Base-by-base conservation (phyloP, 1,140 invertebrate species). In the Orchesella cincta region DNA sequence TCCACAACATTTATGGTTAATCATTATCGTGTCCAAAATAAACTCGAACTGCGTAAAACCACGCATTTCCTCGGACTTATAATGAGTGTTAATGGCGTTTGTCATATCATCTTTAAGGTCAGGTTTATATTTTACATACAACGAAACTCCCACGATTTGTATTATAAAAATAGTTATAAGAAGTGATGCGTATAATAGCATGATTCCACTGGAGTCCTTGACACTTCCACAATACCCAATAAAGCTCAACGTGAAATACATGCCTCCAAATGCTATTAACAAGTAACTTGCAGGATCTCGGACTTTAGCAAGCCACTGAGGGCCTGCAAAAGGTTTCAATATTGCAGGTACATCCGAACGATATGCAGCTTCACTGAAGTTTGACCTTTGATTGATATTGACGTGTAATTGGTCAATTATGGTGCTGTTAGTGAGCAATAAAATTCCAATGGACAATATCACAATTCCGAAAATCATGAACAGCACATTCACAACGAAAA, bases 401-500 rank as follows among this genome's bases (percentile, higher is more conserved):
- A 31, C 12, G 31, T 31, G 26, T 31, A 67, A n/a, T 29, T 67
- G 8, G 8, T 67, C 62, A 26, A 67, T 2, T 3, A 33, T 33
- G 8, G 62, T 31, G 23, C 33, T 8, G 31, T 67, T 67, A 14
- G 62, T 67, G 8, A 67, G 33, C 2, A 67, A 29, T n/a, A 67
- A 33, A 12, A 67, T 67, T 5, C 62, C 62, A 16, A 31, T 12
- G 2, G 62, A 67, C 62, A 67, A 31, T 5, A 67, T 31, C 1
- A n/a, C 3, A 33, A 67, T 67, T 5, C 62, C 62, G n/a, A 67
- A 67, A 67, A 67, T 2, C 62, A 67, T 67, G 31, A 67, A 67
- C 29, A 67, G 26, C 1, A 67, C 33, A 33, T 67, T 67, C 3
- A 67, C 62, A 31, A 14, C 12, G 31, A 67, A 67, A 67, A 67